phyloP scores from a whole-genome alignment of 2,888 invertebrate species.

The Calameuta pallipes region DNA sequence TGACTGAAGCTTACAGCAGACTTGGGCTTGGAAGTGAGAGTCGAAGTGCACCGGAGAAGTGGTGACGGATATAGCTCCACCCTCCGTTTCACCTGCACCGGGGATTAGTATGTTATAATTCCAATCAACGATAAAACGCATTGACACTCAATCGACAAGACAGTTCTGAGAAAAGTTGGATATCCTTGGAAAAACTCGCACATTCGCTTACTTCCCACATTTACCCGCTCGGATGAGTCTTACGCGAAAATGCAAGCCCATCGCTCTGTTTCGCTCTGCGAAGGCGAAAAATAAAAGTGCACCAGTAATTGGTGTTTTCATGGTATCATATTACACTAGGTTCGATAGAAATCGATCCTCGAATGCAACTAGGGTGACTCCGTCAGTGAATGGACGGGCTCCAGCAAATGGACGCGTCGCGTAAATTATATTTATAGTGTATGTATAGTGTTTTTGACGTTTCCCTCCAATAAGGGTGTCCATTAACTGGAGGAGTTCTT shows the following conservation, averaged over 20 bases:
- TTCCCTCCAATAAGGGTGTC: no score
- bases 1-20: slow-evolving; percentile 63
- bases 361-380: neutral
- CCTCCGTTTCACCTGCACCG: slow-evolving; percentile 63
- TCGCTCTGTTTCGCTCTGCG: neutral
- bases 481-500: no score
- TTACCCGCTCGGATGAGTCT: neutral
- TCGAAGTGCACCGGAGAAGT: slow-evolving; percentile 60
- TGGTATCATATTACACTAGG: neutral
- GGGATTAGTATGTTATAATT: slow-evolving; percentile 60
- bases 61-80: slow-evolving; percentile 57
- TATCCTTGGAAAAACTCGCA: neutral
- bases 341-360: neutral
- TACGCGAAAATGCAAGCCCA: neutral
- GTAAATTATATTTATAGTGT: no score
- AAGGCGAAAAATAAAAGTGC: neutral
- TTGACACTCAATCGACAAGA: neutral
- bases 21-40: slow-evolving; percentile 60
- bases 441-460: no score
- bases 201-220: neutral
- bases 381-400: no score
- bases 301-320: neutral
- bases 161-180: neutral
- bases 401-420: no score
- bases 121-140: slow-evolving; percentile 36